Evolutionary conservation across 2,888 invertebrate genomes (phyloP), one percentile per base, ranked within the genome.

Genomic region (Coelogynopora nodosa): DNA sequence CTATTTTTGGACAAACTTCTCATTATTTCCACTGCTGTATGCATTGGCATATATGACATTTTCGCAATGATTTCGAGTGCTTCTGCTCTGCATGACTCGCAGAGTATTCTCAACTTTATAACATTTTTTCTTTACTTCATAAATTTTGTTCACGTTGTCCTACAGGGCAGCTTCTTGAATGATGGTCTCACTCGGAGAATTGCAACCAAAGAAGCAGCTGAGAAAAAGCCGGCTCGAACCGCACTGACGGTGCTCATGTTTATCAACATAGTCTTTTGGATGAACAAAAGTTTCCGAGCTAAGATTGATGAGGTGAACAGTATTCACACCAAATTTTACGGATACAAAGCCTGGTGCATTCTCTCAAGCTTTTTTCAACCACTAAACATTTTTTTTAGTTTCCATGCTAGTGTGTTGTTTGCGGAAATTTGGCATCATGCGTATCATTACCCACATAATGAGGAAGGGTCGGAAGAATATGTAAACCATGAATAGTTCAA

Each of bases 201-300:
- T 10, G 18, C 74, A 13, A 74, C 74, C 5, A 26, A 74, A 74
- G 74, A 74, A 74, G 74, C 74, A 26, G 74, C 27, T 13, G 18
- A 26, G 23, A 74, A 74, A 26, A 74, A 74, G 27, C 74, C 74
- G 5, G 74, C 74, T 2, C 5, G 74, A 23, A 74, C 74, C 23
- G 74, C 23, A n/a, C 74, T 74, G 2, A 74, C 74, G 23, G 23
- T 74, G 5, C 23, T 74, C 18, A 74, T 74, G 74, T 13, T 74
- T 26, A 74, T 74, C 5, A 74, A 74, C 27, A 74, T 74, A 13
- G 23, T 74, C 18, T 74, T 74, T 26, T 74, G 74, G 74, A 74
- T 74, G 74, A 74, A 74, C 23, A 74, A 74, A 74, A 74, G 74
- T 26, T 74, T 74, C 74, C 74, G 74, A 26, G 74, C 74, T n/a